Evolutionary conservation across 2,888 invertebrate genomes (phyloP).

Genomic region (Punctoribates punctum): DNA sequence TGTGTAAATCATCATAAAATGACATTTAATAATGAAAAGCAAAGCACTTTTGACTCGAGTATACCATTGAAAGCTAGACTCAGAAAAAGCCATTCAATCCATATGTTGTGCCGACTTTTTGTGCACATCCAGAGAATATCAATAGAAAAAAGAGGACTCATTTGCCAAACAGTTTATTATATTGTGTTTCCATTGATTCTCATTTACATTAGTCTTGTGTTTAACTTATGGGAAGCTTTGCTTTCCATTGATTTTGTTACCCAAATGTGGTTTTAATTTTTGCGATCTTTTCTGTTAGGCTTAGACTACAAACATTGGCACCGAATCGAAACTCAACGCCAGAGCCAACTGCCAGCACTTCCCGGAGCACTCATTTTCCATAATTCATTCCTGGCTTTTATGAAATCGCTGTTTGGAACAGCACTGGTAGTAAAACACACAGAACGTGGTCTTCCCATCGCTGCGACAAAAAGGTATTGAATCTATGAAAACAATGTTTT

Average conservation of each 20-base stretch:
- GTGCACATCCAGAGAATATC: not conserved
- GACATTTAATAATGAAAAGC: not conserved
- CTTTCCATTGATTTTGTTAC: constrained; percentile 18
- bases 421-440: not conserved
- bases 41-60: not conserved
- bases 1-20: constrained; percentile 16
- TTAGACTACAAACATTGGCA: constrained; percentile 11
- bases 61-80: not conserved
- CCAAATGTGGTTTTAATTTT: constrained; percentile 32
- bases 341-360: not conserved
- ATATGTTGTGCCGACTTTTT: not conserved
- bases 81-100: constrained; percentile 28
- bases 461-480: not conserved
- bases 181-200: constrained; percentile 22
- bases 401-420: not conserved
- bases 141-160: not conserved
- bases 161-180: not conserved
- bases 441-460: not conserved
- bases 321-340: not conserved
- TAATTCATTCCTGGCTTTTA: not conserved
- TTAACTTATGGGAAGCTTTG: not conserved
- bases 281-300: not conserved
- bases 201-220: constrained; percentile 28
- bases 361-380: not conserved
- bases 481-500: constrained; percentile 1